Conservation (phyloP, 2,888 invertebrate species). For the Brachypalpus laphriformis region DNA sequence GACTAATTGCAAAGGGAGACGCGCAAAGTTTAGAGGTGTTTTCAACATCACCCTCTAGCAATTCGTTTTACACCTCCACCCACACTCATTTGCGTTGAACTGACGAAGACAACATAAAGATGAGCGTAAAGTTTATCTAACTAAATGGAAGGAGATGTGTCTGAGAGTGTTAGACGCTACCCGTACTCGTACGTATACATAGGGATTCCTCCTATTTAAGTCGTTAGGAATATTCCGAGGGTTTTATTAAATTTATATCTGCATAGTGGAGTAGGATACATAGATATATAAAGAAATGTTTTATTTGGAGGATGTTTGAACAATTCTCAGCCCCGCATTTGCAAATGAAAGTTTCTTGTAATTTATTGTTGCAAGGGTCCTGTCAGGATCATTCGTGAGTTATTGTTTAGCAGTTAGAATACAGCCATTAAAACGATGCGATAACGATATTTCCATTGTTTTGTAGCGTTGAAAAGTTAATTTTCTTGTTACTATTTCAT, state of each 20-base stretch:
- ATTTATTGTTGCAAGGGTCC: slow-evolving; percentile 61
- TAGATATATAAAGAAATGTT: slow-evolving; percentile 32
- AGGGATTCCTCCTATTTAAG: slow-evolving; percentile 24
- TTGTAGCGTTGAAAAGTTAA: slow-evolving; percentile 29
- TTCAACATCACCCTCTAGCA: slow-evolving; percentile 38
- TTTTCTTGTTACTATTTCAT: slow-evolving; percentile 41
- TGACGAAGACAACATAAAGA: slow-evolving; percentile 57
- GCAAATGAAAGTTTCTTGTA: slow-evolving; percentile 56
- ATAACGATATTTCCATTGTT: slow-evolving; percentile 28
- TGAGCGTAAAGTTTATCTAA: slow-evolving; percentile 64
- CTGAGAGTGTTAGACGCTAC: slow-evolving; percentile 58
- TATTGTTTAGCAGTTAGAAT: slow-evolving; percentile 46
- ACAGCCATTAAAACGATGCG: slow-evolving; percentile 40
- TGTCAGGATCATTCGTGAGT: slow-evolving; percentile 51
- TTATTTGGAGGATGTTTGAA: slow-evolving; percentile 57
- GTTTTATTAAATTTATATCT: slow-evolving; percentile 66
- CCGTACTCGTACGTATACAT: neutral
- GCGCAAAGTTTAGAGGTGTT: slow-evolving; percentile 52
- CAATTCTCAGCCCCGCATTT: slow-evolving; percentile 58
- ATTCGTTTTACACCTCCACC: slow-evolving; percentile 37
- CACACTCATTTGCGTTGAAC: slow-evolving; percentile 23
- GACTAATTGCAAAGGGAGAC: slow-evolving; percentile 58
- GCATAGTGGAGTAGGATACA: slow-evolving; percentile 1
- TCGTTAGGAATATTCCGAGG: slow-evolving; percentile 56
- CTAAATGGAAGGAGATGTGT: slow-evolving; percentile 50